These are phyloP conservation scores for Tachycineta bicolor DNA, from an alignment of 2,113 vertebrate genomes.

Conservation along the genomic window DNA sequence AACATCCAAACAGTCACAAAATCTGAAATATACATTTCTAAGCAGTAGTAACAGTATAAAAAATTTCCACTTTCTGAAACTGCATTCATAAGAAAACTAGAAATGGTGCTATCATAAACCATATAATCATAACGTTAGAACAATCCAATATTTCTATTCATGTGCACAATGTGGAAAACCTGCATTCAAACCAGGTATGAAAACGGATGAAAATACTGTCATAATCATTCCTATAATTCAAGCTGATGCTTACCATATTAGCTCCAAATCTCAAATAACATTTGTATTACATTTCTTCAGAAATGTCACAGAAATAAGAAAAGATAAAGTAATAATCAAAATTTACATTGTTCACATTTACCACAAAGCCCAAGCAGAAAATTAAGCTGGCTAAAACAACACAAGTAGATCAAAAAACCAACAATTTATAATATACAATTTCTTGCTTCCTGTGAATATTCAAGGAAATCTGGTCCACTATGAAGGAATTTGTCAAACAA, in stretches of 20 bases:
- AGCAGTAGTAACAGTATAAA: not conserved
- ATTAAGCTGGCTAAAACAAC: not conserved
- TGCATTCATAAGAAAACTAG: not conserved
- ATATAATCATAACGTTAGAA: not conserved
- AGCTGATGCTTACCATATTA: not conserved
- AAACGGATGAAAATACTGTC: not conserved
- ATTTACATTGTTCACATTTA: not conserved
- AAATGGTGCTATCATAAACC: not conserved
- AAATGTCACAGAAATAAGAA: not conserved
- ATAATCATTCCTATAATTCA: not conserved
- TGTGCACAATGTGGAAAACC: not conserved
- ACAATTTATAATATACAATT: not conserved
- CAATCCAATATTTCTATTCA: not conserved
- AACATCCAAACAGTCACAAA: not conserved
- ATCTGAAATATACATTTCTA: not conserved
- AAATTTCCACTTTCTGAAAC: not conserved
- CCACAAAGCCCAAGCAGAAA: not conserved
- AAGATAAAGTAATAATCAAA: slow-evolving; percentile 20
- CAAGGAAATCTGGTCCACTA: not conserved
- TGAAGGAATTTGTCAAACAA: not conserved
- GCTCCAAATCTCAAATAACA: not conserved
- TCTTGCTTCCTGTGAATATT: not conserved
- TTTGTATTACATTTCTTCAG: not conserved
- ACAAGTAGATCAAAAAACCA: not conserved
- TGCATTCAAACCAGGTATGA: not conserved